Evolutionary conservation across 1,140 invertebrate genomes (phyloP).

Genomic region (Teleogryllus occipitalis): DNA sequence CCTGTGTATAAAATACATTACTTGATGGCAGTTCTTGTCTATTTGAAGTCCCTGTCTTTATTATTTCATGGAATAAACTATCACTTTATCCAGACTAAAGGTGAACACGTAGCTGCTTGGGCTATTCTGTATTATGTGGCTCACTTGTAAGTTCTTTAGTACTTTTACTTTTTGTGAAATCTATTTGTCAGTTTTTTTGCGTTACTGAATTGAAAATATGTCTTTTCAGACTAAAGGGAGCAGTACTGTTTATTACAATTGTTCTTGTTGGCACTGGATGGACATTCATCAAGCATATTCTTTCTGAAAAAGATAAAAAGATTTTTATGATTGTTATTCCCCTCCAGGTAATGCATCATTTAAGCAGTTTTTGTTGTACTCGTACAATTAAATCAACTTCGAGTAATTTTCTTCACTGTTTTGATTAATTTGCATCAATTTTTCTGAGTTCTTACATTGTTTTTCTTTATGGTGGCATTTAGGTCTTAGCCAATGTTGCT

Average conservation of each 20-base stretch:
- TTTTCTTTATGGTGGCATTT: slow-evolving; percentile 15
- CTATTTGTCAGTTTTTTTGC: no score
- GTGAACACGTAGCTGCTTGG: slow-evolving; percentile 93
- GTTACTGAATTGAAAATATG: background rate
- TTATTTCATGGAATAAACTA: slow-evolving; percentile 96
- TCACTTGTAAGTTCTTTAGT: slow-evolving; percentile 62
- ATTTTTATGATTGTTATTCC: slow-evolving; percentile 98
- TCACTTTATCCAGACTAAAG: slow-evolving; percentile 90
- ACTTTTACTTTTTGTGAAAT: background rate
- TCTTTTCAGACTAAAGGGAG: slow-evolving; percentile 67
- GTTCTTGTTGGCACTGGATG: slow-evolving; percentile 96
- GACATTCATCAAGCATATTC: slow-evolving; percentile 97
- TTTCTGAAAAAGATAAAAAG: slow-evolving; percentile 93
- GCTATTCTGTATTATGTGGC: slow-evolving; percentile 95
- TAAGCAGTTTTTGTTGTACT: no score
- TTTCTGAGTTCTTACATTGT: background rate
- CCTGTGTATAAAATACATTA: slow-evolving; percentile 95
- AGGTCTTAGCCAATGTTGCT: slow-evolving; percentile 93
- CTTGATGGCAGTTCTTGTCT: slow-evolving; percentile 90
- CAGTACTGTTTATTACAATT: slow-evolving; percentile 92
- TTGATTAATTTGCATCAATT: no score
- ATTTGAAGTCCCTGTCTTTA: slow-evolving; percentile 83
- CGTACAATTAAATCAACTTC: no score
- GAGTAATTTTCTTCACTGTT: no score
- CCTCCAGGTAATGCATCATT: slow-evolving; percentile 61